Percentiles rank a stretch among this genome's conserved stretches.
Conservation (phyloP, 1,140 invertebrate genomes). For the Pararge aegeria region DNA sequence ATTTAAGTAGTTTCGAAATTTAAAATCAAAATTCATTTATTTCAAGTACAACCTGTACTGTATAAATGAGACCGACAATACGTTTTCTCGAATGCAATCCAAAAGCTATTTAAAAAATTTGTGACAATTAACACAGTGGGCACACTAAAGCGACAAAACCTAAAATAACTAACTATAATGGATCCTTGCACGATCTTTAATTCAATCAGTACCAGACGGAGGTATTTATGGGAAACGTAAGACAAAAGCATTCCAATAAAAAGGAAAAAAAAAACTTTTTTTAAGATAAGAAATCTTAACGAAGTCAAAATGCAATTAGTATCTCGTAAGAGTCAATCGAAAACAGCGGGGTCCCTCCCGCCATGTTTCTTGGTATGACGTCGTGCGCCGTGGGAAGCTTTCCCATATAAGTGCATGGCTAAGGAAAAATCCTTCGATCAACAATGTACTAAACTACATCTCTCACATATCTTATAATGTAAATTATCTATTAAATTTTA, state of each 20-base stretch:
- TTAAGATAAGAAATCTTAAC: constrained; percentile 43
- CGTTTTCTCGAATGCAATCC: neutral
- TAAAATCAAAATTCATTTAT: too few relatives aligned
- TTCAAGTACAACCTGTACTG: neutral
- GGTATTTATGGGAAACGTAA: constrained; percentile 29
- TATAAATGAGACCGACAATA: constrained; percentile 2
- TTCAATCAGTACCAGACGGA: constrained; percentile 18
- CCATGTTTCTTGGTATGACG: constrained; percentile 25
- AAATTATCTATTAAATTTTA: too few relatives aligned
- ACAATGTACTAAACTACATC: too few relatives aligned
- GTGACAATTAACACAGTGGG: constrained; percentile 23
- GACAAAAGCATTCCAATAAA: constrained; percentile 34
- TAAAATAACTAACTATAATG: constrained; percentile 11
- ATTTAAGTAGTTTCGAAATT: too few relatives aligned
- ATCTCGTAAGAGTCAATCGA: constrained; percentile 38
- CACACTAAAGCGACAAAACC: constrained; percentile 10
- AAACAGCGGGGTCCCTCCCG: constrained; percentile 43
- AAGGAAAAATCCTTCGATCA: too few relatives aligned
- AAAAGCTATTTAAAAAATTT: constrained; percentile 4
- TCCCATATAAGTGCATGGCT: too few relatives aligned
- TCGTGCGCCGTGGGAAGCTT: constrained; percentile 23
- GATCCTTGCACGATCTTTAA: constrained; percentile 24
- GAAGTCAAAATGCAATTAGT: constrained; percentile 44
- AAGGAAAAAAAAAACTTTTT: constrained; percentile 16
- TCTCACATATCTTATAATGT: too few relatives aligned